Evolutionary conservation across 2,888 invertebrate species (phyloP).

Genomic region (Antheraea yamamai): DNA sequence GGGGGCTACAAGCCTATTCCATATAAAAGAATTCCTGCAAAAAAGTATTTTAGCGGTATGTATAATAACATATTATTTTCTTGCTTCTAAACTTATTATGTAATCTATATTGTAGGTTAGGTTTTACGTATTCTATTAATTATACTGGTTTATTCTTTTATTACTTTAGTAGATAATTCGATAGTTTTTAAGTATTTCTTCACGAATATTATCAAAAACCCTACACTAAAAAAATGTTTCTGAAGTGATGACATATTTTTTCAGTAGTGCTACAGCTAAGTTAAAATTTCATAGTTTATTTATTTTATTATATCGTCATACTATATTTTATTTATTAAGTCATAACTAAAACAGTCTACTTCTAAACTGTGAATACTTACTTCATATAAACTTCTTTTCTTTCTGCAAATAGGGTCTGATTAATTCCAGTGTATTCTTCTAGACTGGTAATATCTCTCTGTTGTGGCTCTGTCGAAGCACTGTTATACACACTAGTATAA

Average conservation of each 20-base stretch:
- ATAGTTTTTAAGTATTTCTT: not conserved
- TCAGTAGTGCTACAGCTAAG: not conserved
- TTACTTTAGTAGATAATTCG: not conserved
- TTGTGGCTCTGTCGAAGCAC: too few species aligned
- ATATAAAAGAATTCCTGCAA: slow-evolving; percentile 87
- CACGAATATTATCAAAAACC: not conserved
- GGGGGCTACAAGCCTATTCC: slow-evolving; percentile 94
- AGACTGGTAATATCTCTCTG: too few species aligned
- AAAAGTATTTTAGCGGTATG: slow-evolving; percentile 86
- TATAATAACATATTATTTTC: slow-evolving; percentile 22
- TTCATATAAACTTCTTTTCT: too few species aligned
- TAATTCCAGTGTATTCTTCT: not conserved
- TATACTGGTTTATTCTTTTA: slow-evolving; percentile 11
- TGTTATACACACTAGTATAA: too few species aligned
- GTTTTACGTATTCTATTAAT: slow-evolving; percentile 29
- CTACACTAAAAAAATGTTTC: not conserved
- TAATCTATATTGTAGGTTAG: slow-evolving; percentile 62
- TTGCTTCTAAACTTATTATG: slow-evolving; percentile 52
- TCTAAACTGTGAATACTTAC: too few species aligned
- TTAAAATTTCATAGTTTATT: not conserved
- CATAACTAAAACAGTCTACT: too few species aligned
- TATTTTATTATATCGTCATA: too few species aligned
- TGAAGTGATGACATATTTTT: not conserved
- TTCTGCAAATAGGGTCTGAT: not conserved
- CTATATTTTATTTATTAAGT: not conserved